These are phyloP conservation scores for Crematogaster levior DNA, from an alignment of 2,888 invertebrate genomes.

Conservation along the genomic window DNA sequence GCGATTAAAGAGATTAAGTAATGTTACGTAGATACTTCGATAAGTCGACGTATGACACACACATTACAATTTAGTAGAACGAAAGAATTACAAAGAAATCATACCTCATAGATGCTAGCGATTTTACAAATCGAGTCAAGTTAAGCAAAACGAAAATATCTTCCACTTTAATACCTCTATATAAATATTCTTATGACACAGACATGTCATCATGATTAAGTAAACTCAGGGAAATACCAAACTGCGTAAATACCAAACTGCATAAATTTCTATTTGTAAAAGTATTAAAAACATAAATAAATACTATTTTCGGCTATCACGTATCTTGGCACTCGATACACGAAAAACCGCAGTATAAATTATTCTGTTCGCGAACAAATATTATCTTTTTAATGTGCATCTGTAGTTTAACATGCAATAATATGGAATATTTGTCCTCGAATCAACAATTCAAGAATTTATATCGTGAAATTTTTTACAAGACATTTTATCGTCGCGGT, in stretches of 20 bases:
- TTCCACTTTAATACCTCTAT: background rate
- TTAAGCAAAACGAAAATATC: background rate
- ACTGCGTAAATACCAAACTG: background rate
- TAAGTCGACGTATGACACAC: background rate
- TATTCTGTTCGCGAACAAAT: background rate
- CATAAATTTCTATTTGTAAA: background rate
- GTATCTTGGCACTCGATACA: background rate
- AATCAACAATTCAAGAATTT: background rate
- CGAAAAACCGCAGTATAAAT: background rate
- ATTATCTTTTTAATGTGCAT: background rate
- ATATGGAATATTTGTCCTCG: background rate
- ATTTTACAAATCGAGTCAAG: conserved; percentile 2
- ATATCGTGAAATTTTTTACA: background rate
- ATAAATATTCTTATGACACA: background rate
- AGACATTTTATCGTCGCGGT: background rate
- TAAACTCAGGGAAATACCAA: conserved; percentile 26
- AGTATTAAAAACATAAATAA: background rate
- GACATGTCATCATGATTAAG: background rate
- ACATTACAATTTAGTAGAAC: background rate
- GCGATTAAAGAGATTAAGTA: background rate
- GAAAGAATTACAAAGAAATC: background rate
- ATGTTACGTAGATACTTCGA: background rate
- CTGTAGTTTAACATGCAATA: background rate
- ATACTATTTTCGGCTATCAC: background rate
- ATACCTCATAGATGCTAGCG: background rate